Evolutionary conservation across 2,113 vertebrate genomes (phyloP), one percentile per base, ranked within the genome.

Genomic region (Rafetus swinhoei): DNA sequence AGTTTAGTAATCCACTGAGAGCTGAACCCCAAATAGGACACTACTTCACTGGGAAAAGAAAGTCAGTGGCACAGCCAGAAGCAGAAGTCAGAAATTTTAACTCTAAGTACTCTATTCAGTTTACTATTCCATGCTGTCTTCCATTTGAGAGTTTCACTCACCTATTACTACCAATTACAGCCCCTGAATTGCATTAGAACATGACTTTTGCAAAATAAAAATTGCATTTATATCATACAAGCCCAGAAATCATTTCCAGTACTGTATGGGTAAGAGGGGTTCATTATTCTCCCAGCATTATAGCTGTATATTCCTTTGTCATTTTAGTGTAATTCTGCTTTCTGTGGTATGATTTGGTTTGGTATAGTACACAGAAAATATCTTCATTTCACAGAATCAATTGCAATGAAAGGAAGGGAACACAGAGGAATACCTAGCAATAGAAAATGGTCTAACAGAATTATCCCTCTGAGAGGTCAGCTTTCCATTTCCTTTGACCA

Each of bases 281-380:
- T 24, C 6, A 29, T 87, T 87, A 84, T 15, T 76, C 86, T 87
- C 83, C 85, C 11, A 87, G 45, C 9, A 39, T 95, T 69, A 82
- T 24, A 88, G 74, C 62, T 72, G 59, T 95, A 81, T 5, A 65
- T 93, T 87, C 82, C 80, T 32, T 86, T 91, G 62, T 76, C 79
- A 87, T 92, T 90, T 89, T 65, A 94, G 60, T 91, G 90, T 59
- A 90, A 94, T 92, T 95, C 83, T 94, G 59, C 54, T 86, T 89
- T 89, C 56, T 45, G 12, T 92, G 95, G 89, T 95, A 89, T 53
- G 81, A 92, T 95, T 97, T 95, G 56, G 55, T 85, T 89, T 95
- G 60, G 39, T 94, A 90, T 21, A 84, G 25, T 81, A 93, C 3
- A 29, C 50, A 90, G 79, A 88, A 94, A 89, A 90, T 72, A 0